Conservation (phyloP, 2,797 vertebrate genomes). For the Odontamblyopus rebecca region DNA sequence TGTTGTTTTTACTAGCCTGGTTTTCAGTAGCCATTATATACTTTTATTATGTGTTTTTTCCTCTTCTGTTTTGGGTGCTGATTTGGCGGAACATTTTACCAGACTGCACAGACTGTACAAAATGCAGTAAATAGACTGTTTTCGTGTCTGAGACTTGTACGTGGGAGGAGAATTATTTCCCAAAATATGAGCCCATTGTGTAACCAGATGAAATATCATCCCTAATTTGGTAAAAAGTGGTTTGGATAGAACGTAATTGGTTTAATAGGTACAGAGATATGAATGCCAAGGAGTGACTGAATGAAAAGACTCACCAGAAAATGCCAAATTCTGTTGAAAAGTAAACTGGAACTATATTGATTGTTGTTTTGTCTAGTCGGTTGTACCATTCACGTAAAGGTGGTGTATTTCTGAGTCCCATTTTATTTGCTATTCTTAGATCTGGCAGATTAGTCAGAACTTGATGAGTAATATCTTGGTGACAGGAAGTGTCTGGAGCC, state of each 20-base stretch:
- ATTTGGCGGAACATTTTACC: neutral
- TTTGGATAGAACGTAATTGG: neutral
- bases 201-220: neutral
- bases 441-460: neutral
- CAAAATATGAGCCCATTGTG: neutral
- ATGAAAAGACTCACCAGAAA: neutral
- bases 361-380: neutral
- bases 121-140: neutral
- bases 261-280: neutral
- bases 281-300: neutral
- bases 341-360: neutral
- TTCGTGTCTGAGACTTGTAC: neutral
- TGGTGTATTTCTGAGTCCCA: neutral
- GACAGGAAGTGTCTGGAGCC: neutral
- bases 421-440: neutral
- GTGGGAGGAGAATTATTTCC: neutral
- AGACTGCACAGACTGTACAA: neutral
- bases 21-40: neutral
- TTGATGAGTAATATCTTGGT: neutral
- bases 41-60: neutral
- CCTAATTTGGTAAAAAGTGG: constrained; percentile 1
- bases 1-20: neutral
- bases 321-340: neutral
- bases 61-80: neutral
- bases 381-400: neutral